A percentile compares a stretch with the other conserved stretches of the same genome.
Evolutionary conservation across 2,888 invertebrate genomes (phyloP).

Genomic region (Lamellibrachia satsuma): DNA sequence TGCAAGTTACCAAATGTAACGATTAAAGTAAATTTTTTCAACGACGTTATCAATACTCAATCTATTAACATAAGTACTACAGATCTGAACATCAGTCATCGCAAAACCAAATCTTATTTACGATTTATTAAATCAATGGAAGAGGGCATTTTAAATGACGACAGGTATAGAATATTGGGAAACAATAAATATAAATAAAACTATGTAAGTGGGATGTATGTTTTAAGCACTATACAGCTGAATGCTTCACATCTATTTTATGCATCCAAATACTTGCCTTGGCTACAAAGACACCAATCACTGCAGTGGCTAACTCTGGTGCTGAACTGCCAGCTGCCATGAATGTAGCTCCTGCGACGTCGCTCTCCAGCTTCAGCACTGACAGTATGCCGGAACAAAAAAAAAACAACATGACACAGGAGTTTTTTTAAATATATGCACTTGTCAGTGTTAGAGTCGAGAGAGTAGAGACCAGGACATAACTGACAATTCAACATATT

Average conservation of each 20-base stretch:
- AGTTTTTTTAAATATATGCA: not conserved
- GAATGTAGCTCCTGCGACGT: constrained; percentile 61
- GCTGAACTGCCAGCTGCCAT: constrained; percentile 63
- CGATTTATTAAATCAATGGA: no score
- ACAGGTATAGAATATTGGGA: no score
- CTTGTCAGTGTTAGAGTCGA: not conserved
- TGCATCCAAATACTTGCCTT: constrained; percentile 31
- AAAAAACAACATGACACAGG: not conserved
- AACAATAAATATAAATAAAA: no score
- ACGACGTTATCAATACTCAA: no score
- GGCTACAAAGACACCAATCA: constrained; percentile 52
- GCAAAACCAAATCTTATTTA: no score
- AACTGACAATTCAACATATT: not conserved
- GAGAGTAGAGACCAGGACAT: not conserved
- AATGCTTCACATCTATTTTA: not conserved
- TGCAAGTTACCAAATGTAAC: no score
- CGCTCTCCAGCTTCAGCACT: constrained; percentile 43
- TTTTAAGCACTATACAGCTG: not conserved
- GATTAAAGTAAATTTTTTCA: no score
- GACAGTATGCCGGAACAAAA: constrained; percentile 76
- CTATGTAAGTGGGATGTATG: no score
- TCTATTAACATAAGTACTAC: no score
- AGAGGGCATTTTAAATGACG: no score
- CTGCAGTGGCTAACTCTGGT: constrained; percentile 58
- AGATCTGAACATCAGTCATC: no score